Conservation (phyloP, 2,113 vertebrate genomes). For the Atrichornis clamosus region DNA sequence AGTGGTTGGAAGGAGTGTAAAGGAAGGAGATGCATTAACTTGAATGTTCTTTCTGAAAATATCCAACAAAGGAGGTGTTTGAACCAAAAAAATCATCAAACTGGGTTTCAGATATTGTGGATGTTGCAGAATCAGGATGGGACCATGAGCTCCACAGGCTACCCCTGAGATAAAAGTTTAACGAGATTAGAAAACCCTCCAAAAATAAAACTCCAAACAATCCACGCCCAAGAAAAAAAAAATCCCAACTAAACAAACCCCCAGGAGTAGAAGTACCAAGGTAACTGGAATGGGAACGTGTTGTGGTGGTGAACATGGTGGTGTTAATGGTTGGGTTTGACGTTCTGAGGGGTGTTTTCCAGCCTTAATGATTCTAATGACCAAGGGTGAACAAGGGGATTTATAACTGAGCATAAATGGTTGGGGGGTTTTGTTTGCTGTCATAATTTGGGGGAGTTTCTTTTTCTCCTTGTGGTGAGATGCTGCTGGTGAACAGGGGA, state of each 20-base stretch:
- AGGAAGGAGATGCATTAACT: background rate
- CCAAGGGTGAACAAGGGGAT: accelerated
- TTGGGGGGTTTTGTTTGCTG: background rate
- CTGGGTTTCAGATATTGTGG: background rate
- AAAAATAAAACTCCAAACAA: background rate
- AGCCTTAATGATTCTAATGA: accelerated
- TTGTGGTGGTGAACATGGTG: background rate
- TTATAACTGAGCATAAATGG: accelerated
- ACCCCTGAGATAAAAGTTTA: background rate
- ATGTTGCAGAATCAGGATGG: accelerated
- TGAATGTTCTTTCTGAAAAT: background rate
- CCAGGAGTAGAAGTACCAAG: background rate
- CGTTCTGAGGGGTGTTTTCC: background rate
- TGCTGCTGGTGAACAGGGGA: background rate
- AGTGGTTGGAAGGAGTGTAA: background rate
- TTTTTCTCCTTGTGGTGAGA: accelerated
- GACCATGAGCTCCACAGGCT: accelerated
- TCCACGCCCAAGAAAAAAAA: accelerated
- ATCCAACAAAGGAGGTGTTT: background rate
- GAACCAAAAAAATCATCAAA: background rate
- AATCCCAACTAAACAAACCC: background rate
- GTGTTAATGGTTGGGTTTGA: background rate
- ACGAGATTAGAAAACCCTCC: background rate
- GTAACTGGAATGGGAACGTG: background rate
- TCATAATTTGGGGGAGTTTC: background rate